Percentiles rank a stretch among this genome's conserved stretches.
Conservation (phyloP, 2,888 invertebrate species). For the Drosophila limbata region DNA sequence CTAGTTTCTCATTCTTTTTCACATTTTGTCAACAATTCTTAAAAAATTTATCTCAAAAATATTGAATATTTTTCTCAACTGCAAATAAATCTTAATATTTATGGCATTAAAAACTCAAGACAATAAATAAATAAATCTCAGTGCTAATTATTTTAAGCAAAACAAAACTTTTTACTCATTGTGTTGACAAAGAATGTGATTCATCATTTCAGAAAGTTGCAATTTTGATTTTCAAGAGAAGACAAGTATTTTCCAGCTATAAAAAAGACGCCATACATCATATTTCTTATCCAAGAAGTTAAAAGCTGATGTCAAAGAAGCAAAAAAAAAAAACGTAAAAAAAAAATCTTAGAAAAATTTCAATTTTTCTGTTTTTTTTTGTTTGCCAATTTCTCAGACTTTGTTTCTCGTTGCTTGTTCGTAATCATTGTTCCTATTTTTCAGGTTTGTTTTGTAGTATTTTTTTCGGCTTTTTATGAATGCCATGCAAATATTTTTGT, state of each 20-base stretch:
- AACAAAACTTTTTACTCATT: slow-evolving; percentile 1
- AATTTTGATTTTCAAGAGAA: slow-evolving; percentile 6
- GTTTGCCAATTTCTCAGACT: slow-evolving; percentile 18
- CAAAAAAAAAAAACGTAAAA: neutral
- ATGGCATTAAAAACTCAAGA: neutral
- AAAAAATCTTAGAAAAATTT: slow-evolving; percentile 7
- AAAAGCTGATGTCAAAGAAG: slow-evolving; percentile 13
- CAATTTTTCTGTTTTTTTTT: slow-evolving; percentile 6
- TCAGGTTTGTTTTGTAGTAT: neutral
- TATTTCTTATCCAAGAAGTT: slow-evolving; percentile 17
- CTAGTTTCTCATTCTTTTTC: neutral
- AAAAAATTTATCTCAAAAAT: neutral
- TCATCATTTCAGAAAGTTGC: slow-evolving; percentile 8
- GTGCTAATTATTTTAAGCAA: neutral
- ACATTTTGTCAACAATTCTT: neutral
- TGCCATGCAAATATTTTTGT: slow-evolving; percentile 50
- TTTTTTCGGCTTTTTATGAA: neutral
- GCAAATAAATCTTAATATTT: neutral
- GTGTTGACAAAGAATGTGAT: slow-evolving; percentile 8
- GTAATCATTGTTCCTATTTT: slow-evolving; percentile 14
- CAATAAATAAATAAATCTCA: slow-evolving; percentile 9
- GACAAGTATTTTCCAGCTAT: neutral
- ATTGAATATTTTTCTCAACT: neutral
- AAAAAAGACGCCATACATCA: slow-evolving; percentile 19
- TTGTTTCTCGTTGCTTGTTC: slow-evolving; percentile 30